phyloP scores from a whole-genome alignment of 2,888 invertebrate species.

The Stenodema calcarata region DNA sequence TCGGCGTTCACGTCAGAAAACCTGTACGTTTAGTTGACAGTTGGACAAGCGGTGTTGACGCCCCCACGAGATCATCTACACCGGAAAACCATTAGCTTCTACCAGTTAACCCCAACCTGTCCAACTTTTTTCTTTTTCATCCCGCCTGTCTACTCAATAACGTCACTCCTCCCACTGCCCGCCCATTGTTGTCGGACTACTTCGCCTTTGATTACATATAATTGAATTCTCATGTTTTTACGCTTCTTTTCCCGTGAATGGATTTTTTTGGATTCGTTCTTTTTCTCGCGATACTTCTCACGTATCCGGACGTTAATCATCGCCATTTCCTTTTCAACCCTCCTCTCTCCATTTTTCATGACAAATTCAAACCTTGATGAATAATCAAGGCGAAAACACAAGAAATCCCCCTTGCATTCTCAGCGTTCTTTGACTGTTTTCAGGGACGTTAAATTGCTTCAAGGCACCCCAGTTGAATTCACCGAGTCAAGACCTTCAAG shows the following conservation, averaged over 20 bases:
- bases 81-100: constrained; percentile 29
- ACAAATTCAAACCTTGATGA: too few relatives aligned
- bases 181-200: neutral
- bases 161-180: neutral
- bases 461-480: too few relatives aligned
- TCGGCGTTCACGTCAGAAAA: neutral
- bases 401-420: too few relatives aligned
- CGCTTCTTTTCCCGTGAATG: neutral
- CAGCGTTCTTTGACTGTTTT: too few relatives aligned
- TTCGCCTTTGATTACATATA: neutral
- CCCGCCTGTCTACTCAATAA: neutral
- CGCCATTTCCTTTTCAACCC: too few relatives aligned
- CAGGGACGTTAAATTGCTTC: too few relatives aligned
- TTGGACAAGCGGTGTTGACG: neutral
- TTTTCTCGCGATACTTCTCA: neutral
- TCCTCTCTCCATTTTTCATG: too few relatives aligned
- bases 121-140: neutral
- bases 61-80: neutral
- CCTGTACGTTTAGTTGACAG: neutral
- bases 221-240: constrained; percentile 2
- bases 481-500: too few relatives aligned
- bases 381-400: too few relatives aligned
- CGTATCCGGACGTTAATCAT: neutral
- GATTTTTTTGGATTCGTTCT: neutral
- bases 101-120: neutral